Evolutionary conservation across 1,140 invertebrate species (phyloP).

Genomic region (Metopolophium dirhodum): DNA sequence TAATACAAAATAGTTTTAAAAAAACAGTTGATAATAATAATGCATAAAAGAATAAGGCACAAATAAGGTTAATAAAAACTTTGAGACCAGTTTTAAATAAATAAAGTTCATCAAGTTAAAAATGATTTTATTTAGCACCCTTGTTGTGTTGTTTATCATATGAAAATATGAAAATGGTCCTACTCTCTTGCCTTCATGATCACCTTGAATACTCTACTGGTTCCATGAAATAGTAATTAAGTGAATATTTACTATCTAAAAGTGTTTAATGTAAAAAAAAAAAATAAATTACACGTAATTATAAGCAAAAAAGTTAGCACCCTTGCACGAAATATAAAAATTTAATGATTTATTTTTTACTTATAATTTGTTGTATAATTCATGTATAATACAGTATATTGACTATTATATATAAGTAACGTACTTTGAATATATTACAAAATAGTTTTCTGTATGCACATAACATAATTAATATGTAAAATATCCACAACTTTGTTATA

Average conservation of each 20-base stretch:
- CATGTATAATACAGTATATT: too few species aligned
- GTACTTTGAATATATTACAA: neutral
- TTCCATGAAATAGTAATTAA: neutral
- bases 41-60: neutral
- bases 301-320: neutral
- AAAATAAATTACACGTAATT: neutral
- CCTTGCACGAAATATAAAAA: neutral
- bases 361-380: too few species aligned
- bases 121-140: neutral
- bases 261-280: neutral
- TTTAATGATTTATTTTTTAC: too few species aligned
- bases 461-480: slow-evolving; percentile 1
- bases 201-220: neutral
- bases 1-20: neutral
- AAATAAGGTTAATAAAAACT: neutral
- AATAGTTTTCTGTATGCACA: neutral
- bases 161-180: neutral
- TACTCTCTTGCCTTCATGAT: neutral
- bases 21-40: neutral
- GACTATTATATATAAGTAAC: too few species aligned
- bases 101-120: neutral
- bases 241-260: neutral
- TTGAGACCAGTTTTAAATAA: neutral
- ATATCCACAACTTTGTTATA: neutral
- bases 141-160: neutral